Evolutionary conservation across 2,113 vertebrate species (phyloP).

Genomic region (Cettia cetti): DNA sequence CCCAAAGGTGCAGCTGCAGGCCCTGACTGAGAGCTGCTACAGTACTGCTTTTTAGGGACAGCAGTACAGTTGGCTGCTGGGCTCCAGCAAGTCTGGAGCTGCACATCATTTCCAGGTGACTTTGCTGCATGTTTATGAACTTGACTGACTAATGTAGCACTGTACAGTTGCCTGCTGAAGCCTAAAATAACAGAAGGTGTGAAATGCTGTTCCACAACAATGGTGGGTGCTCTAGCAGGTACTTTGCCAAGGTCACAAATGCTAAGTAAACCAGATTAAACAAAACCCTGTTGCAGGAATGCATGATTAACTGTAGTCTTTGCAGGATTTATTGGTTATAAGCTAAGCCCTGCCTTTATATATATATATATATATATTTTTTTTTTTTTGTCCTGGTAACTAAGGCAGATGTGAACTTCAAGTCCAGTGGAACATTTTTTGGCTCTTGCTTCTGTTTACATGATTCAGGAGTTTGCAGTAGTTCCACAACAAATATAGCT

Average conservation of each 20-base stretch:
- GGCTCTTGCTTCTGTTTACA: constrained; percentile 61
- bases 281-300: constrained; percentile 33
- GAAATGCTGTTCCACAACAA: neutral
- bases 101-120: constrained; percentile 4
- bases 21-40: neutral
- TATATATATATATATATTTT: no score
- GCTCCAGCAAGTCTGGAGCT: neutral
- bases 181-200: constrained; percentile 24
- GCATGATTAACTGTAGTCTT: constrained; percentile 34
- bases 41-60: neutral
- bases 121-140: neutral
- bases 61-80: neutral
- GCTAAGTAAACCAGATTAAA: constrained; percentile 54
- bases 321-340: constrained; percentile 39
- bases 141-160: neutral
- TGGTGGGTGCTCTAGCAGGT: neutral
- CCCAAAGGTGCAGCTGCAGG: neutral
- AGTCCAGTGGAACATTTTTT: constrained; percentile 35
- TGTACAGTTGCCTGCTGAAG: neutral
- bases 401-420: constrained; percentile 56
- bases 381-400: constrained; percentile 19
- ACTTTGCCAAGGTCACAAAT: constrained; percentile 40
- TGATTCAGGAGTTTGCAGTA: constrained; percentile 63
- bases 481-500: constrained; percentile 62
- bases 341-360: neutral